Evolutionary conservation across 2,113 vertebrate genomes (phyloP), one percentile per base, ranked within the genome.

Genomic region (Oostethus manadensis): DNA sequence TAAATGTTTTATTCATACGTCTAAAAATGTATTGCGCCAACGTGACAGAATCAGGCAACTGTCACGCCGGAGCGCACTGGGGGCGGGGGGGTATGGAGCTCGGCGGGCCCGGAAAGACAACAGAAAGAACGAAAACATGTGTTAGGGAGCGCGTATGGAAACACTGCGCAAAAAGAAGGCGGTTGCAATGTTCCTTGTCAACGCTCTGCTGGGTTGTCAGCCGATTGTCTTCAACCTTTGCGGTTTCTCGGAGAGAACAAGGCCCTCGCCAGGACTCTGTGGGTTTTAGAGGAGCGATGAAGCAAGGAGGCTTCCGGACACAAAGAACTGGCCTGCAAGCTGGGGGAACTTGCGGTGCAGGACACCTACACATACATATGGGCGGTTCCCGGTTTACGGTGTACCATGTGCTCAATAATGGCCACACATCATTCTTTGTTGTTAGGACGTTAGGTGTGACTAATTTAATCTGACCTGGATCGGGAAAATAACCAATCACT

Each of bases 1-100:
- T 29, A 66, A 58, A 89, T 88, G 80, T 89, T 88, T 89, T 84
- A 90, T 88, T 88, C 87, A 88, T 84, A 29, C 45, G 8, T 71
- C 83, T 88, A 85, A 85, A 88, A 87, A 87, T 75, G 78, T 78
- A 80, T 80, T 66, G 58, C 44, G 48, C 72, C 35, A 14, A 42
- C 38, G 59, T 86, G 86, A 88, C 85, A 88, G 87, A 89, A 85
- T 86, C 77, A 85, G 87, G 84, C 65, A 84, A 80, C 73, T 60
- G 70, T 77, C 53, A 55, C 18, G 35, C 11, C 33, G 53, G 45
- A 10, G 51, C 17, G 51, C 29, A 38, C 10, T 8, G 20, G 47
- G 47, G 1, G 10, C 18, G 1, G 44, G 15, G 44, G n/a, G 47
- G 46, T 33, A 7, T 33, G 46, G 1, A 2, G 11, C 29, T 26